Base-by-base conservation (phyloP, 2,113 vertebrate genomes). In the Pholis gunnellus region DNA sequence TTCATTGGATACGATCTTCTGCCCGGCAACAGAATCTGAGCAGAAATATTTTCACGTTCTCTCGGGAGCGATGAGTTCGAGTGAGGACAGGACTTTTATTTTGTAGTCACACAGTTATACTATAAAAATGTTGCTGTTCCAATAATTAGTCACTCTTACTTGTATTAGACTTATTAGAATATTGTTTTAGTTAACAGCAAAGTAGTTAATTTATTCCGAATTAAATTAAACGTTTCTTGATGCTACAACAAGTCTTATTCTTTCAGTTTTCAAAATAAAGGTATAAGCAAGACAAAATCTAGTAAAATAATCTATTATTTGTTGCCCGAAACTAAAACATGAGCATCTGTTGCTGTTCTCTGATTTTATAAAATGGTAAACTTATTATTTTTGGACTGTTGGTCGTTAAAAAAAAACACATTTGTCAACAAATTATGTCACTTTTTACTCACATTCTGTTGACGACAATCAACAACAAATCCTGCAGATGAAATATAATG, bases 1-100 rank as follows among this genome's bases (percentile, higher is more conserved):
- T n/a, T 75, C 40, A 83, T 63, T 86, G 78, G 75, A 60, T 59
- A 5, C 52, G 2, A n/a, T 54, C 50, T 56, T 82, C 79, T 84
- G 77, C 79, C 82, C 48, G 63, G 74, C 67, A 65, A 75, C 86
- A 75, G 15, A 71, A 57, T 20, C 31, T n/a, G 5, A 67, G 50
- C 76, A 63, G 34, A 64, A 60, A 38, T 36, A 38, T 31, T 17
- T 31, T 34, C 5, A 36, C 6, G 0, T 48, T 10, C 31, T 66
- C 20, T 36, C 3, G 2, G 11, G 27, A 56, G 22, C 52, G 36
- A 22, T 0, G 5, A 61, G 87, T 81, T 82, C 22, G 22, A 42
- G 15, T 8, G 13, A 75, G 75, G 79, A 66, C 78, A 54, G 1
- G 14, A 22, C 27, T 71, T 44, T 15, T 1, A 57, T 80, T 65